Percentiles rank a stretch among this genome's conserved stretches.
Conservation (phyloP, 1,140 invertebrate species). For the Heliconius himera region DNA sequence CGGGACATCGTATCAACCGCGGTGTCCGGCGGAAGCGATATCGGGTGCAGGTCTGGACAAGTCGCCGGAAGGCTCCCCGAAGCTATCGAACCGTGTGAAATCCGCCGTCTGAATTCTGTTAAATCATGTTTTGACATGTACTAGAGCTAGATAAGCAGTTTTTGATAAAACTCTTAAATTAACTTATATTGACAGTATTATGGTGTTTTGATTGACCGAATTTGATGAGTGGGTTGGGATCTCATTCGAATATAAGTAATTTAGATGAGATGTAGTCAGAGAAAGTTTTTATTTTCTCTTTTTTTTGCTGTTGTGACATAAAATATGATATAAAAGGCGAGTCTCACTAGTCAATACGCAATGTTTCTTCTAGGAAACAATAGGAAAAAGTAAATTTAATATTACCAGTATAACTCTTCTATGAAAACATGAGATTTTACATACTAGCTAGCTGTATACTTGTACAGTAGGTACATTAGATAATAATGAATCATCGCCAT, state of each 20-base stretch:
- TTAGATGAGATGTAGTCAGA: too few species aligned
- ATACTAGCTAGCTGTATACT: not conserved
- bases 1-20: slow-evolving; percentile 47
- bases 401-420: too few species aligned
- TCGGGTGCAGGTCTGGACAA: slow-evolving; percentile 58
- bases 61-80: slow-evolving; percentile 62
- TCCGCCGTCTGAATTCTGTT: slow-evolving; percentile 41
- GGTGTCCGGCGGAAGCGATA: slow-evolving; percentile 71
- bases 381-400: too few species aligned
- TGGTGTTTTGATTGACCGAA: too few species aligned
- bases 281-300: not conserved
- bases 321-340: not conserved
- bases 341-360: too few species aligned
- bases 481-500: slow-evolving; percentile 7
- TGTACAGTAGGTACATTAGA: not conserved
- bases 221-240: too few species aligned
- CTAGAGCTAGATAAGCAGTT: slow-evolving; percentile 17
- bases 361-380: too few species aligned
- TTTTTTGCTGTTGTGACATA: not conserved
- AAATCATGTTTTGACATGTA: slow-evolving; percentile 38
- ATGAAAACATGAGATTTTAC: not conserved
- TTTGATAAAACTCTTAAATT: not conserved
- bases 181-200: not conserved
- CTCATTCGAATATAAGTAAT: too few species aligned
- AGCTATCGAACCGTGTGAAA: slow-evolving; percentile 68